Conservation (phyloP, 1,140 invertebrate genomes). For the Hormaphis cornu region DNA sequence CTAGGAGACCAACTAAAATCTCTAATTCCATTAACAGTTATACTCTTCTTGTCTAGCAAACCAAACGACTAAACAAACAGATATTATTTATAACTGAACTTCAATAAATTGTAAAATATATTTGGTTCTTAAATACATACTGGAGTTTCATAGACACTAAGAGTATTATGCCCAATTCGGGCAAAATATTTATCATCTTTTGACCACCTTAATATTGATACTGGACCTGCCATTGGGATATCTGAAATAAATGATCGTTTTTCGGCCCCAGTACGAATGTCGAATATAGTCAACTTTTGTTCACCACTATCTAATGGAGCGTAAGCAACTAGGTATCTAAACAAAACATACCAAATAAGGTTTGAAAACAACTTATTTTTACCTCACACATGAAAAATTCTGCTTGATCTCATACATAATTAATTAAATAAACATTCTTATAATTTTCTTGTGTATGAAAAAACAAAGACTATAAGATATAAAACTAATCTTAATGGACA, state of each 20-base stretch:
- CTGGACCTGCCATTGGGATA: constrained; percentile 51
- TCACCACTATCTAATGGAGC: constrained; percentile 62
- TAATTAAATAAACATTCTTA: no score
- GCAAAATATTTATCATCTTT: constrained; percentile 96
- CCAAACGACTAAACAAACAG: constrained; percentile 65
- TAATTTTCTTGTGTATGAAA: no score
- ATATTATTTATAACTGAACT: neutral
- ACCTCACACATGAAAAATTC: no score
- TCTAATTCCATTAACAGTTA: constrained; percentile 82
- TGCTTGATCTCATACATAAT: no score
- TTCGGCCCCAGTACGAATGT: constrained; percentile 82
- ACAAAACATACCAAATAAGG: no score
- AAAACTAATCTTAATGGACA: no score
- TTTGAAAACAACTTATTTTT: no score
- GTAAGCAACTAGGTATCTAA: constrained; percentile 81
- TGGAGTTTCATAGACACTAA: constrained; percentile 93
- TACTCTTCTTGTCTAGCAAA: constrained; percentile 85
- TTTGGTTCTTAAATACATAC: constrained; percentile 44
- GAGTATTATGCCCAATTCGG: constrained; percentile 67
- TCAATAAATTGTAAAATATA: neutral
- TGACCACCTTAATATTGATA: constrained; percentile 93
- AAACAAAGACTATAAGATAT: no score
- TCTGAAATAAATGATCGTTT: constrained; percentile 85
- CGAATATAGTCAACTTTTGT: constrained; percentile 81
- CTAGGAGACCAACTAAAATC: constrained; percentile 98